Evolutionary conservation across 2,888 invertebrate species (phyloP), one percentile per base, ranked within the genome.

Genomic region (Tiliacea citrago): DNA sequence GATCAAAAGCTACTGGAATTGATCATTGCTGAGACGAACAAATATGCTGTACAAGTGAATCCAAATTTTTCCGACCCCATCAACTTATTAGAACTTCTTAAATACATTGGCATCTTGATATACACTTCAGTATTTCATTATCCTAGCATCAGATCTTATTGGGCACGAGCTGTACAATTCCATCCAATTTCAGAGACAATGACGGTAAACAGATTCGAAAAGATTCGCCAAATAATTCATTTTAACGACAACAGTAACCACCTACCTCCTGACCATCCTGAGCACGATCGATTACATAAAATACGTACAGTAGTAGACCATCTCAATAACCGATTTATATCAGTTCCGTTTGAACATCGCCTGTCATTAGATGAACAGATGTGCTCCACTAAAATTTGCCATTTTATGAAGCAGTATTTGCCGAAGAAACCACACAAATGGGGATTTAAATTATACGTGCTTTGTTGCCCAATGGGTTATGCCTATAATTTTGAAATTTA

Each of bases 201-300:
- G 84, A 82, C 85, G 79, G 85, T 79, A 86, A 53, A 88, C 79
- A 87, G 84, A 84, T 87, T 86, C 86, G 86, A 88, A 80, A 86
- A 75, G 42, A 61, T 75, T 24, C 51, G 73, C 58, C 61, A 68
- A 82, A 65, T 86, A 82, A 80, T 88, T 76, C 86, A 88, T 63
- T 84, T 87, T 75, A 88, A 88, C 85, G 85, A 86, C 79, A 76
- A 88, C 74, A 68, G 81, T 49, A 83, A 77, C 79, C 86, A 87
- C 79, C 81, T 83, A 76, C 82, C 84, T 73, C 75, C 75, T 82
- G 63, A 85, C 29, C 84, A 88, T 74, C 77, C 77, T 82, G 42
- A 85, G 39, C 85, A 89, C 80, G 86, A 88, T 84, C 77, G 86
- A 83, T 83, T 88, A 73, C 86, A 87, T 84, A 88, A 89, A 86